Percentiles rank a stretch among this genome's conserved stretches.
phyloP scores from a whole-genome alignment of 2,113 vertebrate genomes.

The Physeter macrocephalus region DNA sequence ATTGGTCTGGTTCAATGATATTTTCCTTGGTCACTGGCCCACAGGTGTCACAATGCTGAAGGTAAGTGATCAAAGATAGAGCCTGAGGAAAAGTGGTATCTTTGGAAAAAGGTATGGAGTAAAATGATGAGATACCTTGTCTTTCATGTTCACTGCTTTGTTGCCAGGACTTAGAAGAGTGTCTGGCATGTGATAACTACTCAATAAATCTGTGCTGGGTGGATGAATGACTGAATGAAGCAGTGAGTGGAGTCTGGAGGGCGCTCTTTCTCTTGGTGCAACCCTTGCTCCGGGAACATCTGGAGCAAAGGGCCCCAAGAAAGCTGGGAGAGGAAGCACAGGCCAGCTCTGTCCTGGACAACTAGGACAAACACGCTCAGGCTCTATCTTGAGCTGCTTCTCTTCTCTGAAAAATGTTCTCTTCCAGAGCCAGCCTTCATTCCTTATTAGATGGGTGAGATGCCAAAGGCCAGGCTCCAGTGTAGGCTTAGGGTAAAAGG shows the following conservation, averaged over 20 bases:
- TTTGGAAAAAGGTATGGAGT: background rate
- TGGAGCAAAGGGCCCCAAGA: background rate
- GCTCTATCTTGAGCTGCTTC: background rate
- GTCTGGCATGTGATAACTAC: background rate
- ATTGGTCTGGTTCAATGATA: background rate
- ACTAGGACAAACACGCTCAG: fast-evolving
- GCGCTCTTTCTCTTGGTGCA: background rate
- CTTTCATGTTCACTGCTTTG: background rate
- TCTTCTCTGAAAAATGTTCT: background rate
- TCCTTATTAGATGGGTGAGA: background rate
- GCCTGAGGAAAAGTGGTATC: background rate
- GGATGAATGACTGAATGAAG: background rate
- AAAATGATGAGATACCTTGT: background rate
- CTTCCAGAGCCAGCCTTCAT: background rate
- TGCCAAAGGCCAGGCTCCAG: background rate
- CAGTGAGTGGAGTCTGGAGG: background rate
- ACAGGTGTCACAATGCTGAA: background rate
- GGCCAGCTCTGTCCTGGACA: background rate
- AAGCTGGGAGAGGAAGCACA: background rate
- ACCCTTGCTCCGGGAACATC: background rate
- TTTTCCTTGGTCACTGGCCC: background rate
- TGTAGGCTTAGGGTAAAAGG: background rate
- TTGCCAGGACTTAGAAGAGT: background rate
- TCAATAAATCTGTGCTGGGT: background rate
- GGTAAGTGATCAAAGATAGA: background rate